Evolutionary conservation across 2,113 vertebrate species (phyloP).

Genomic region (Taurulus bubalis): DNA sequence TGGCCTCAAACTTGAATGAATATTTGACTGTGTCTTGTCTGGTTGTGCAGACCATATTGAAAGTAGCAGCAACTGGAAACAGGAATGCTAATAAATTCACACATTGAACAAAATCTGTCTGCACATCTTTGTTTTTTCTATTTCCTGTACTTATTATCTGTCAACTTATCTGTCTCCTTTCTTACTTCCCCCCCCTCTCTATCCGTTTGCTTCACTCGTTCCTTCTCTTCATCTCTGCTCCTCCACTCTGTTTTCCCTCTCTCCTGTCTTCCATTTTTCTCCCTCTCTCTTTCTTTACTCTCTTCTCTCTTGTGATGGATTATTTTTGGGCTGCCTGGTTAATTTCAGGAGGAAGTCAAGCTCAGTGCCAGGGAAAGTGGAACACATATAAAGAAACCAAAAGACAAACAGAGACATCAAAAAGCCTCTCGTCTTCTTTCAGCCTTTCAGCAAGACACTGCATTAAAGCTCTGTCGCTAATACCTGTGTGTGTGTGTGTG

Average conservation of each 20-base stretch:
- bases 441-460: conserved; percentile 55
- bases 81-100: conserved; percentile 32
- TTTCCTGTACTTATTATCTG: conserved; percentile 29
- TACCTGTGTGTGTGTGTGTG: conserved; percentile 3
- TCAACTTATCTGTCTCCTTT: conserved; percentile 3
- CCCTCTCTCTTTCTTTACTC: conserved; percentile 19
- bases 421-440: conserved; percentile 56
- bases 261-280: background rate
- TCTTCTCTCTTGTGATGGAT: conserved; percentile 65
- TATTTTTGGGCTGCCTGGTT: conserved; percentile 80
- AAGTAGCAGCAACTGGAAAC: conserved; percentile 24
- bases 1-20: background rate
- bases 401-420: conserved; percentile 75
- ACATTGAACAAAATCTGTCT: conserved; percentile 18
- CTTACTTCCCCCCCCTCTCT: background rate
- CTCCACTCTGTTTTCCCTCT: conserved; percentile 6
- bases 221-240: background rate
- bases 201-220: conserved; percentile 4
- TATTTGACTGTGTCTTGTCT: conserved; percentile 26
- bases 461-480: conserved; percentile 27
- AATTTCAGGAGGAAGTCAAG: conserved; percentile 77
- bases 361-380: conserved; percentile 76
- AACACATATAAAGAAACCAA: conserved; percentile 68
- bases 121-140: conserved; percentile 15
- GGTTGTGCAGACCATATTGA: conserved; percentile 24